Conservation (phyloP, 2,888 invertebrate species). For the Melinaea menophilus region DNA sequence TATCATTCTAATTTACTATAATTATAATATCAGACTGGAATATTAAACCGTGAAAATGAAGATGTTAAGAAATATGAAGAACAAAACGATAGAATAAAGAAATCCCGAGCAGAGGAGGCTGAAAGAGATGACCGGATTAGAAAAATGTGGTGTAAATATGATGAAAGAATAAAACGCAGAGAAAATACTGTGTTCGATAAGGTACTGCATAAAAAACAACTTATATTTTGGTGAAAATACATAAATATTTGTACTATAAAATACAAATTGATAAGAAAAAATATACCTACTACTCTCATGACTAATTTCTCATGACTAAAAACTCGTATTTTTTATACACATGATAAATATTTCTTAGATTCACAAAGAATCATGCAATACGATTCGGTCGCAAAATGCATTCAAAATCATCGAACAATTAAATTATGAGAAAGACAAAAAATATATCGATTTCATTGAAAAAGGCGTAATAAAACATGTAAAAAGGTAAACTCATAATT, state of each 20-base stretch:
- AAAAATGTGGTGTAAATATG: constrained; percentile 38
- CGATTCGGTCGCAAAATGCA: constrained; percentile 26
- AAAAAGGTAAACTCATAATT: constrained; percentile 34
- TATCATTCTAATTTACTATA: constrained; percentile 23
- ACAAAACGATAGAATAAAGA: constrained; percentile 34
- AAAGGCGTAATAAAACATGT: constrained; percentile 39
- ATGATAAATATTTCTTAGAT: constrained; percentile 35
- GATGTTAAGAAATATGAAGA: constrained; percentile 35
- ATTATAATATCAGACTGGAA: constrained; percentile 21
- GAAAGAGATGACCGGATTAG: constrained; percentile 36
- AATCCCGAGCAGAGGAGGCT: constrained; percentile 34
- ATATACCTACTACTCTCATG: no score
- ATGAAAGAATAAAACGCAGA: constrained; percentile 39
- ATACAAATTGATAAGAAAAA: background rate
- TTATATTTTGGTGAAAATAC: background rate
- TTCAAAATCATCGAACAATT: constrained; percentile 40
- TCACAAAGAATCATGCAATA: constrained; percentile 35
- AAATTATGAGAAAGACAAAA: constrained; percentile 38
- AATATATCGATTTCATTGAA: constrained; percentile 45
- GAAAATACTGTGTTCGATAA: constrained; percentile 37
- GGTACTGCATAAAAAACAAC: constrained; percentile 32
- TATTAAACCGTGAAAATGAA: constrained; percentile 30
- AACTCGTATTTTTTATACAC: background rate
- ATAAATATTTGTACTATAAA: background rate
- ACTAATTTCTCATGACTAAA: no score